Conservation (phyloP, 2,113 vertebrate genomes). For the Vulpes ferrilata region DNA sequence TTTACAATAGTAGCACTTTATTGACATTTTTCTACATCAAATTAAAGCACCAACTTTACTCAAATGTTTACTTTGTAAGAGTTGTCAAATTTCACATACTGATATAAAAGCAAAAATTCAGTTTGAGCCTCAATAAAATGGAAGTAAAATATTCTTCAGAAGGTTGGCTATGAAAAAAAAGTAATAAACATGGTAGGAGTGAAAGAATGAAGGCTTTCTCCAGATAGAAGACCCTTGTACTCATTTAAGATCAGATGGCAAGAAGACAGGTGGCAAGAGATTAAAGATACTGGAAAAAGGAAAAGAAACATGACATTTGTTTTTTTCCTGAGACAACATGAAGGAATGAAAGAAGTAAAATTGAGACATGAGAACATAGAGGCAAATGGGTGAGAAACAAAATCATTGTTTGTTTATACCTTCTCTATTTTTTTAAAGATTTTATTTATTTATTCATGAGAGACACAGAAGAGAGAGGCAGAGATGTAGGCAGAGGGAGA, state of each 20-base stretch:
- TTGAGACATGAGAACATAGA: background rate
- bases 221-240: constrained; percentile 12
- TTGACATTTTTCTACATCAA: background rate
- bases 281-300: background rate
- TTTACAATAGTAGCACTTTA: background rate
- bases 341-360: constrained; percentile 19
- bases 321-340: constrained; percentile 6
- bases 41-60: background rate
- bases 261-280: background rate
- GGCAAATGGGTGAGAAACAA: background rate
- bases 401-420: background rate
- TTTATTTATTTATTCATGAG: too few relatives aligned
- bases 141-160: background rate
- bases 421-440: background rate
- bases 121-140: background rate
- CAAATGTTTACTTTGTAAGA: background rate
- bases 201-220: constrained; percentile 1
- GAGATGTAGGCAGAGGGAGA: too few relatives aligned
- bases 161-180: constrained; percentile 20
- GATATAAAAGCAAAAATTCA: background rate
- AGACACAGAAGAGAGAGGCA: too few relatives aligned
- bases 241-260: constrained; percentile 21
- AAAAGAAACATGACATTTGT: background rate
- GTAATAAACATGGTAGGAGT: background rate
- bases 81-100: background rate